Evolutionary conservation across 2,888 invertebrate species (phyloP).

Genomic region (Griposia aprilina): DNA sequence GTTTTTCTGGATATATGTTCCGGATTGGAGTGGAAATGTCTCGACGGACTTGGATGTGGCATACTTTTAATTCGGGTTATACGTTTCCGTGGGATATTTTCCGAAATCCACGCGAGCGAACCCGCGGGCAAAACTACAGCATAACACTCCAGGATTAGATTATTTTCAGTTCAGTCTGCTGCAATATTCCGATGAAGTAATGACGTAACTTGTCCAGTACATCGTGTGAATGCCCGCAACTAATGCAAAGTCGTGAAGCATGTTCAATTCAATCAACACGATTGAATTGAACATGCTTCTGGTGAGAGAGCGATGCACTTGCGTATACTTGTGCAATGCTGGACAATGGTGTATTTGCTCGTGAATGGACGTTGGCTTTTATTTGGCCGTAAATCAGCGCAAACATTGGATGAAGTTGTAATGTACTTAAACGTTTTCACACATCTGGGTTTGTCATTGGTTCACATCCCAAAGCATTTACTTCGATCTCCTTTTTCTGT

Average conservation of each 20-base stretch:
- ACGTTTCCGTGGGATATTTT: too few species aligned
- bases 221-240: slow-evolving; percentile 64
- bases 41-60: neutral
- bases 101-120: too few species aligned
- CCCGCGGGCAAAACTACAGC: neutral
- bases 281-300: slow-evolving; percentile 37
- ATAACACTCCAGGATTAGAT: neutral
- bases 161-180: slow-evolving; percentile 10
- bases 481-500: neutral
- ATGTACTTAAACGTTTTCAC: neutral
- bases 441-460: neutral
- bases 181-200: slow-evolving; percentile 14
- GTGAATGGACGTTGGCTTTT: slow-evolving; percentile 29
- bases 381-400: slow-evolving; percentile 42
- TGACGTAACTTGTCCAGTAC: slow-evolving; percentile 36
- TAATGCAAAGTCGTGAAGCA: slow-evolving; percentile 61
- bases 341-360: slow-evolving; percentile 36
- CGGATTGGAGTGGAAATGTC: neutral
- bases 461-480: neutral
- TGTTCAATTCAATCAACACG: slow-evolving; percentile 71
- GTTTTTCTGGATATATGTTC: neutral
- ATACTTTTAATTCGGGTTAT: too few species aligned
- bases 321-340: slow-evolving; percentile 27
- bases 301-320: slow-evolving; percentile 68
- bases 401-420: slow-evolving; percentile 14